Percentiles rank a stretch among this genome's conserved stretches.
Conservation (phyloP, 2,888 invertebrate species). For the Charanyca ferruginea region DNA sequence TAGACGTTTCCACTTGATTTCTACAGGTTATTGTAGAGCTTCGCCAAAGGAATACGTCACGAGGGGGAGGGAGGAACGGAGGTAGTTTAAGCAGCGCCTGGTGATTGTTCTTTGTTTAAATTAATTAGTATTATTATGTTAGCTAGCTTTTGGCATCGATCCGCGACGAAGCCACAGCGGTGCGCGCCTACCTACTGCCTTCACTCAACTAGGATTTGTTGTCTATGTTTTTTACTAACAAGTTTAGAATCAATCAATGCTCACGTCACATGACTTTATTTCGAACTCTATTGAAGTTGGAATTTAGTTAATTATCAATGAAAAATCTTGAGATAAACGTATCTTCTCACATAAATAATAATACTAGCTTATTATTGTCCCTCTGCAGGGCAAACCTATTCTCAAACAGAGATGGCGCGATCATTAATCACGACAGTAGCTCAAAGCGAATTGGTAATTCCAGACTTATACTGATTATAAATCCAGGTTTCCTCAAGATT, state of each 20-base stretch:
- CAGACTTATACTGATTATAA: too few relatives aligned
- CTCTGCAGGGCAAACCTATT: too few relatives aligned
- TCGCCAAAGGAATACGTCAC: constrained; percentile 13
- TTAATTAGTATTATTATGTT: constrained; percentile 79
- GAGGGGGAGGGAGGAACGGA: neutral
- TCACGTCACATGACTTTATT: too few relatives aligned
- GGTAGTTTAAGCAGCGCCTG: constrained; percentile 13
- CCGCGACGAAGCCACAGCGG: constrained; percentile 66
- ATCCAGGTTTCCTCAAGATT: too few relatives aligned
- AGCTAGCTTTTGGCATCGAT: constrained; percentile 54
- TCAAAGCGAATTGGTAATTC: too few relatives aligned
- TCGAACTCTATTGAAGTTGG: too few relatives aligned
- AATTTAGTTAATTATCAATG: too few relatives aligned
- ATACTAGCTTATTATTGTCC: too few relatives aligned
- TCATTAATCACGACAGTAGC: too few relatives aligned
- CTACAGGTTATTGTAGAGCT: constrained; percentile 21
- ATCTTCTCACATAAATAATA: too few relatives aligned
- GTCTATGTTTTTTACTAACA: neutral
- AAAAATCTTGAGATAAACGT: too few relatives aligned
- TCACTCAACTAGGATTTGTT: neutral
- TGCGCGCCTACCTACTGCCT: constrained; percentile 16
- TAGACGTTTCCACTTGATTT: constrained; percentile 1
- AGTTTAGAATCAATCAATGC: neutral
- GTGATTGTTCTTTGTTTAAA: constrained; percentile 52
- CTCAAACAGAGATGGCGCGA: too few relatives aligned